phyloP scores from a whole-genome alignment of 2,888 invertebrate genomes.

The Tenthredo distinguenda region DNA sequence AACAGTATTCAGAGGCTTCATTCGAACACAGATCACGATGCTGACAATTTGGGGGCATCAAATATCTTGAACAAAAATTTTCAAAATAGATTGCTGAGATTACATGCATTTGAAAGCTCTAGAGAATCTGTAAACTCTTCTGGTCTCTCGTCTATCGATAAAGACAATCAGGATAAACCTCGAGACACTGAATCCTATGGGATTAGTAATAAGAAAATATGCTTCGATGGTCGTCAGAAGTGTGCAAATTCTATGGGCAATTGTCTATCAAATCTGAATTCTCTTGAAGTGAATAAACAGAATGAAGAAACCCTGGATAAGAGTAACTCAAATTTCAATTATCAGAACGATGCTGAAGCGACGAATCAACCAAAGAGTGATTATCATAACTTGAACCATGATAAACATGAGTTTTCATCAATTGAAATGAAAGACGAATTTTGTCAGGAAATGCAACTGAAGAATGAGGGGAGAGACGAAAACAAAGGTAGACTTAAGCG shows the following conservation, averaged over 20 bases:
- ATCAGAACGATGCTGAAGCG: background rate
- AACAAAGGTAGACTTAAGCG: slow-evolving; percentile 19
- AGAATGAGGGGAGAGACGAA: slow-evolving; percentile 14
- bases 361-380: slow-evolving; percentile 10
- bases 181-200: slow-evolving; percentile 28
- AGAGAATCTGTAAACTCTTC: slow-evolving; percentile 29
- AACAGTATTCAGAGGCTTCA: slow-evolving; percentile 39
- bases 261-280: slow-evolving; percentile 5
- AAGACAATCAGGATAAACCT: slow-evolving; percentile 25
- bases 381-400: background rate
- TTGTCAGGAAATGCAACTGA: background rate
- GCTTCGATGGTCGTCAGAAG: slow-evolving; percentile 21
- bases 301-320: background rate
- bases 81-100: slow-evolving; percentile 34
- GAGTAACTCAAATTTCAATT: slow-evolving; percentile 5
- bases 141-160: slow-evolving; percentile 11
- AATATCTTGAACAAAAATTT: slow-evolving; percentile 41
- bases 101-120: slow-evolving; percentile 27
- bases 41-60: slow-evolving; percentile 14
- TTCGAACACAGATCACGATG: background rate
- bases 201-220: slow-evolving; percentile 27
- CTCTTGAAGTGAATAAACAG: background rate
- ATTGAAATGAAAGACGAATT: slow-evolving; percentile 6
- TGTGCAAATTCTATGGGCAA: background rate
- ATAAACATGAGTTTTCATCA: slow-evolving; percentile 14